Base-by-base conservation (phyloP, 35 echinoderm and acorn worm species). In the Apostichopus japonicus region DNA sequence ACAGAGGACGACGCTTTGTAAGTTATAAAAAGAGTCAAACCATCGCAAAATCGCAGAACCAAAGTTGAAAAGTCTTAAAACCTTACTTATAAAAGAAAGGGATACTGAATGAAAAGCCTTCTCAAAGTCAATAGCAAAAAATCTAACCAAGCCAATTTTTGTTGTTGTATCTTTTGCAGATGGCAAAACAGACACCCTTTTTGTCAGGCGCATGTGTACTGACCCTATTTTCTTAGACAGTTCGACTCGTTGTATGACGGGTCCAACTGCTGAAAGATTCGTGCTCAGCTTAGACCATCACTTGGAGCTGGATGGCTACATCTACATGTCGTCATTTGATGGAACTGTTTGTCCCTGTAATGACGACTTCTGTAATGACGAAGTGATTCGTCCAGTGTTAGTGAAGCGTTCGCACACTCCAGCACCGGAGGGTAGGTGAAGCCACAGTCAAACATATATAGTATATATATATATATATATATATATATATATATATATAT, bases 311-410 rank as follows among this genome's bases (percentile, higher is more conserved):
- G 79, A 56, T n/a, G 27, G 3, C 17, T 53, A 13, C 21, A 51
- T 83, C 0, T 19, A 53, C 27, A 55, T 83, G 54, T 53, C 79
- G 0, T 83, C 79, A 6, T 83, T 83, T 54, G 79, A 83, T n/a
- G 79, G 79, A 14, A 83, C 79, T 54, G 79, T 56, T n/a, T 83
- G 79, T 17, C 79, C 79, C 4, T 83, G 79, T 51, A 44, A n/a
- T n/a, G 79, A 2, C 17, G 8, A 53, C 16, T 83, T 17, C 27
- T 83, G 79, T 54, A 83, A 83, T 14, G 10, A 83, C 10, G n/a
- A 83, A 3, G 11, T 6, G 21, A 7, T 83, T 55, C 6, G 16
- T 55, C 79, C 79, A 14, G 79, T 83, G 1, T 5, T 83, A 17
- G 79, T 83, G 10, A 11, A 51, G 54, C 79, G 79, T 83, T 21